A percentile compares a stretch with the other conserved stretches of the same genome.
These are phyloP conservation scores for Megalops atlanticus DNA, from an alignment of 2,113 vertebrate species.

Conservation along the genomic window DNA sequence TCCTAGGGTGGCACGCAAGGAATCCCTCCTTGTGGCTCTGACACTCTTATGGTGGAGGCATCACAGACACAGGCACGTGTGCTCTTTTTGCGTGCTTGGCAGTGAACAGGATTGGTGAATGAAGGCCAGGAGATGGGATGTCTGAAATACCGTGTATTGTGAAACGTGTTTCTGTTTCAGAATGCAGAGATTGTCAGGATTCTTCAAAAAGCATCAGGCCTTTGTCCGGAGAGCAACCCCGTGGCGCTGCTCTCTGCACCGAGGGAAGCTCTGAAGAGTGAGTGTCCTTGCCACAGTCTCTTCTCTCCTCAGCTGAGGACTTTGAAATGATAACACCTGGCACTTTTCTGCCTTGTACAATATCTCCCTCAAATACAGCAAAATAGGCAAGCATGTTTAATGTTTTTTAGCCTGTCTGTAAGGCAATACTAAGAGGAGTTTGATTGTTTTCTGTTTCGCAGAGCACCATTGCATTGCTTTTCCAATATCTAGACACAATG, in stretches of 20 bases:
- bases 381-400: neutral
- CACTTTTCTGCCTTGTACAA: neutral
- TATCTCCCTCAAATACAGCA: neutral
- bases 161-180: conserved; percentile 57
- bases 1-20: neutral
- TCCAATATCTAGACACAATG: no score
- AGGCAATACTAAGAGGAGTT: neutral
- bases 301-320: neutral
- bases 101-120: neutral
- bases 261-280: conserved; percentile 60
- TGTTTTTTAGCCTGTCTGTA: neutral
- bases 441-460: neutral
- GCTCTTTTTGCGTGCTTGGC: neutral
- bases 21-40: neutral
- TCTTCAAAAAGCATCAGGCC: conserved; percentile 75
- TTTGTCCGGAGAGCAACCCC: conserved; percentile 59
- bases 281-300: no score
- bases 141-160: neutral
- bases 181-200: conserved; percentile 84
- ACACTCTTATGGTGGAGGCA: neutral
- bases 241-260: conserved; percentile 64
- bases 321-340: no score
- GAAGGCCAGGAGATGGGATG: neutral
- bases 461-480: neutral
- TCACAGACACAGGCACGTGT: neutral